Percentiles rank a stretch among this genome's conserved stretches.
Evolutionary conservation across 2,113 vertebrate genomes (phyloP).

Genomic region (Bubo bubo): DNA sequence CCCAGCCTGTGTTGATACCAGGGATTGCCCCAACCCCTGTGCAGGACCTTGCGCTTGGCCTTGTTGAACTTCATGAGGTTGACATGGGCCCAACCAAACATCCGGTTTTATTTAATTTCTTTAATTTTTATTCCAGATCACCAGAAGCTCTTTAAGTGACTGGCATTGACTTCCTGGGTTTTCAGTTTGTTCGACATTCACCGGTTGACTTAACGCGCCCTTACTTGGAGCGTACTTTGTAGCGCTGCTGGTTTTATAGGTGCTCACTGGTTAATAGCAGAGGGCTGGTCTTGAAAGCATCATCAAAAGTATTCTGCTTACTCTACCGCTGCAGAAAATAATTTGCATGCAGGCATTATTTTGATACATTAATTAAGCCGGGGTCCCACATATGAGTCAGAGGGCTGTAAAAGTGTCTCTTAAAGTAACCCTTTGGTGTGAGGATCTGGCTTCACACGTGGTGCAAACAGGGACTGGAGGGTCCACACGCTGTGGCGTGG

Average conservation of each 20-base stretch:
- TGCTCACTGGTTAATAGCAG: not conserved
- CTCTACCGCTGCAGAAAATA: not conserved
- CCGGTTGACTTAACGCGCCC: not conserved
- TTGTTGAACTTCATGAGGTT: not conserved
- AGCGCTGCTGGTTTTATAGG: not conserved
- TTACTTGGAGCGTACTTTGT: not conserved
- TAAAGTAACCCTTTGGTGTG: not conserved
- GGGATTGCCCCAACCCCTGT: rapidly evolving
- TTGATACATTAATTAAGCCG: not conserved
- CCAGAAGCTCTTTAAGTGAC: not conserved
- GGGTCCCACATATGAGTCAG: rapidly evolving
- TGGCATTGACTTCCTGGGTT: not conserved
- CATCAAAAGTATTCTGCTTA: not conserved
- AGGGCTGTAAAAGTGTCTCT: not conserved
- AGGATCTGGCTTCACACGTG: not conserved
- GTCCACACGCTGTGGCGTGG: rapidly evolving
- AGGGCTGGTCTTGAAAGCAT: not conserved
- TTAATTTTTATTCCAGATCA: not conserved
- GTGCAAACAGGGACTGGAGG: not conserved
- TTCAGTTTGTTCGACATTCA: not conserved
- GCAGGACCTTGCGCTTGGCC: not conserved
- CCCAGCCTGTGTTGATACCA: no score
- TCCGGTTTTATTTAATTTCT: not conserved
- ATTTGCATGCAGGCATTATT: not conserved
- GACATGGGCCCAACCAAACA: not conserved